These are phyloP conservation scores for Stenopsyche tienmushanensis DNA, from an alignment of 1,140 invertebrate genomes.

Conservation along the genomic window DNA sequence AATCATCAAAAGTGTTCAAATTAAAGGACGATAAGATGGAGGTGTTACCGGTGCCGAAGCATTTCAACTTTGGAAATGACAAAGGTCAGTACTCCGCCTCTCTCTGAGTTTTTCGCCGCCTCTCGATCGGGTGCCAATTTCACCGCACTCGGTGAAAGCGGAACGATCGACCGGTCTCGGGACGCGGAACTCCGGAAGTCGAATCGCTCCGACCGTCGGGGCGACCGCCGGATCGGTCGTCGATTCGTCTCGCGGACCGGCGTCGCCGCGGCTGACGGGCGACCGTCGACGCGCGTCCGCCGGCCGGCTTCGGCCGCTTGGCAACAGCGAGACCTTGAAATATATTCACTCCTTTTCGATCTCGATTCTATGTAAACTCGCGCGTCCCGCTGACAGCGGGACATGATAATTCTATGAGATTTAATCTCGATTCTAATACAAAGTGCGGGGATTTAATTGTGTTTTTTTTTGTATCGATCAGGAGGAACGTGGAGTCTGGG, in stretches of 20 bases:
- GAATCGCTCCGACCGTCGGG: too few species aligned
- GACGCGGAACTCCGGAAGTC: constrained; percentile 14
- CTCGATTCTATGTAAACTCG: neutral
- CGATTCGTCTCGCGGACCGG: constrained; percentile 44
- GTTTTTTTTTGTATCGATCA: constrained; percentile 23
- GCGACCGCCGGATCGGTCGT: too few species aligned
- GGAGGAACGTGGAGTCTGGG: constrained; percentile 29
- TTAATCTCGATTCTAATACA: too few species aligned
- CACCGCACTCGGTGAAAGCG: constrained; percentile 24
- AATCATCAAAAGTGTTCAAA: constrained; percentile 56
- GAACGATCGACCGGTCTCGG: too few species aligned
- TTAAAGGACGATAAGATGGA: constrained; percentile 59
- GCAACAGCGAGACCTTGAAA: constrained; percentile 24
- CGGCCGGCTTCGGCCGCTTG: constrained; percentile 9
- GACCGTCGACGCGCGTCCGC: too few species aligned
- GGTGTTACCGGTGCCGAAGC: constrained; percentile 56
- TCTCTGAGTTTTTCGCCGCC: constrained; percentile 42
- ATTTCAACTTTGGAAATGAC: constrained; percentile 57
- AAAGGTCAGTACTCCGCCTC: constrained; percentile 55
- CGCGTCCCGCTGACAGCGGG: neutral
- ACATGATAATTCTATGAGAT: too few species aligned
- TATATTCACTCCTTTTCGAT: neutral
- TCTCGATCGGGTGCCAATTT: neutral
- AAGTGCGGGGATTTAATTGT: constrained; percentile 2
- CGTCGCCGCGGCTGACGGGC: constrained; percentile 54